Conservation (phyloP, 2,797 vertebrate species). For the Coregonus ussuriensis region DNA sequence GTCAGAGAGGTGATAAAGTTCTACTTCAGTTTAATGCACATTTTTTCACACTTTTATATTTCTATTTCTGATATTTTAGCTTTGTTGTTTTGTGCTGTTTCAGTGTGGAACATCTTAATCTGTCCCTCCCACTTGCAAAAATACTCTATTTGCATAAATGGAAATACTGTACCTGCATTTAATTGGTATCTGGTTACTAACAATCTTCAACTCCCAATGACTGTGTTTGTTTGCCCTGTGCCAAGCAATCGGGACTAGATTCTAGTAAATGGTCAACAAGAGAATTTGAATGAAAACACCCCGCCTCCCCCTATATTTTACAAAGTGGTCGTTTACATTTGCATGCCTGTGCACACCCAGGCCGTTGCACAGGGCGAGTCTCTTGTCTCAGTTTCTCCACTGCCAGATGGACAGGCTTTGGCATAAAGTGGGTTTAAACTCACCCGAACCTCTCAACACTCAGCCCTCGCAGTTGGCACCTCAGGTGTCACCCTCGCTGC, state of each 20-base stretch:
- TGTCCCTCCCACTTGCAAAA: not conserved
- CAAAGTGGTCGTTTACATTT: not conserved
- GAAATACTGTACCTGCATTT: not conserved
- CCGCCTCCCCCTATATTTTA: conserved; percentile 26
- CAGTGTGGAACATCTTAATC: not conserved
- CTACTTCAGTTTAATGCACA: not conserved
- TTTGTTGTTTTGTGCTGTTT: no score
- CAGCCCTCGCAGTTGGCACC: not conserved
- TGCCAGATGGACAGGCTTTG: not conserved
- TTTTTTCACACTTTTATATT: not conserved
- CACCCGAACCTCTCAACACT: not conserved
- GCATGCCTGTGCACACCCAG: not conserved
- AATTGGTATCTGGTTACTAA: conserved; percentile 33
- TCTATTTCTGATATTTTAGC: not conserved
- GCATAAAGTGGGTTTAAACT: not conserved
- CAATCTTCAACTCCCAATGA: not conserved
- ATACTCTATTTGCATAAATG: conserved; percentile 32
- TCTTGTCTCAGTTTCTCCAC: not conserved
- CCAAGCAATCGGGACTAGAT: conserved; percentile 22
- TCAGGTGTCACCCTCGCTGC: not conserved
- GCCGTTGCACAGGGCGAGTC: not conserved
- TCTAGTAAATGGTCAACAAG: conserved; percentile 51
- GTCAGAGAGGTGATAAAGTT: not conserved
- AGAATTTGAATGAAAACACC: conserved; percentile 61
- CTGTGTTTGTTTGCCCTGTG: conserved; percentile 20